phyloP scores from a whole-genome alignment of 2,797 vertebrate species.

The Salarias fasciatus region DNA sequence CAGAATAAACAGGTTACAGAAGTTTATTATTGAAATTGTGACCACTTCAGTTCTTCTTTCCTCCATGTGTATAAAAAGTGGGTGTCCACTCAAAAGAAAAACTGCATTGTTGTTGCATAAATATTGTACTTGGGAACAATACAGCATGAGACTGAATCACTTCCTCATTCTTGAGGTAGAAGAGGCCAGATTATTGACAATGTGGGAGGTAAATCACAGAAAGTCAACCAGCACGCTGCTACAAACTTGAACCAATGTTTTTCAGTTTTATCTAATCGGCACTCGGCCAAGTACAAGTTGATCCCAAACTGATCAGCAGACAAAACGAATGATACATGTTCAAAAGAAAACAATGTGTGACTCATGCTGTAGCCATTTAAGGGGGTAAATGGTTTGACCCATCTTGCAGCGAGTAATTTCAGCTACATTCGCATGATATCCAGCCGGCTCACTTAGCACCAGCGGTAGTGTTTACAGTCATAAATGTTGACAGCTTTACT shows the following conservation, averaged over 20 bases:
- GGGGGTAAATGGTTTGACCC: neutral
- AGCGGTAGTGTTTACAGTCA: neutral
- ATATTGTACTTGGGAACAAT: constrained; percentile 21
- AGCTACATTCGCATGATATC: neutral
- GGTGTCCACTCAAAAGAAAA: constrained; percentile 39
- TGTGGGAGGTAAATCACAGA: too few relatives aligned
- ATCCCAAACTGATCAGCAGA: constrained; percentile 20
- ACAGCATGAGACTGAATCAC: constrained; percentile 32
- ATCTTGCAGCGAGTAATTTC: neutral
- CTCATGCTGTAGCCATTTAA: neutral
- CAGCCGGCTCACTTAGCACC: neutral
- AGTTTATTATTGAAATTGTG: too few relatives aligned
- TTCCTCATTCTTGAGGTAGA: constrained; percentile 35
- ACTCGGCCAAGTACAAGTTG: constrained; percentile 3
- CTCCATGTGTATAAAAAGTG: constrained; percentile 29
- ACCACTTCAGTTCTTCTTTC: too few relatives aligned
- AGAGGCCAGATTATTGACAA: constrained; percentile 21
- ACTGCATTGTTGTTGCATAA: constrained; percentile 54
- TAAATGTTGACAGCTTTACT: neutral
- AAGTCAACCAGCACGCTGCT: constrained; percentile 5
- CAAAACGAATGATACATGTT: constrained; percentile 6
- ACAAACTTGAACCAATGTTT: constrained; percentile 18
- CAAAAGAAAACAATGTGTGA: neutral
- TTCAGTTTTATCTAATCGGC: neutral
- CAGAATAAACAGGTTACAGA: too few relatives aligned